Conservation (phyloP, 2,797 vertebrate genomes). For the Loriculus beryllinus region DNA sequence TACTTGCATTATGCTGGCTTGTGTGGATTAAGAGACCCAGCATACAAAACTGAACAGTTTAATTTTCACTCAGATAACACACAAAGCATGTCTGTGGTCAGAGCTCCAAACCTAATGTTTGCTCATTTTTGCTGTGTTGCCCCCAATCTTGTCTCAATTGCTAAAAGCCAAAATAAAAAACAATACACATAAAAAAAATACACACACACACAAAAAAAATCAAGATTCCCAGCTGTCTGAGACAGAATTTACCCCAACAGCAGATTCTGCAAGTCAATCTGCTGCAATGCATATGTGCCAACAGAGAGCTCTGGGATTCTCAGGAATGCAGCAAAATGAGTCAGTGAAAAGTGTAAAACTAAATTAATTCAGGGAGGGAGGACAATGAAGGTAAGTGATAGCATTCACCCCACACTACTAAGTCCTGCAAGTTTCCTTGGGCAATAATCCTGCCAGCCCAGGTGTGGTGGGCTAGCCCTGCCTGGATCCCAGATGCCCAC, state of each 20-base stretch:
- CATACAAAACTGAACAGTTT: background rate
- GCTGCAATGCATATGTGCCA: background rate
- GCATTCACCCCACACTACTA: background rate
- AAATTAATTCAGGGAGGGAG: background rate
- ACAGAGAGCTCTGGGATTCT: background rate
- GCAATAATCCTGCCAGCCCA: background rate
- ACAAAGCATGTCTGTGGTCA: background rate
- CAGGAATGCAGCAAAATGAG: slow-evolving; percentile 44
- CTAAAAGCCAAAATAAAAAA: background rate
- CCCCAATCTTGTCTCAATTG: background rate
- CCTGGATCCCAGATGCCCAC: background rate
- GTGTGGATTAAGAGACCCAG: background rate
- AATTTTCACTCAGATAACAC: background rate
- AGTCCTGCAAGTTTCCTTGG: background rate
- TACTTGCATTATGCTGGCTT: background rate
- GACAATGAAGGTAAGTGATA: background rate
- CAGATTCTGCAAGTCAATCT: background rate
- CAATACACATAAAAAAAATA: no score
- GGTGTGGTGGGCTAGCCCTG: background rate
- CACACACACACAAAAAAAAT: background rate
- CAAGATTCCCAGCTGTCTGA: background rate
- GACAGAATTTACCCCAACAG: background rate
- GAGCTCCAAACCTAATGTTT: background rate
- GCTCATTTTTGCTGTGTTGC: background rate
- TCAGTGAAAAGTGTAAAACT: background rate